Evolutionary conservation across 64 coral and sea anemone species (phyloP), one percentile per base, ranked within the genome.

Genomic region (Hydrozoanthus tunicans): DNA sequence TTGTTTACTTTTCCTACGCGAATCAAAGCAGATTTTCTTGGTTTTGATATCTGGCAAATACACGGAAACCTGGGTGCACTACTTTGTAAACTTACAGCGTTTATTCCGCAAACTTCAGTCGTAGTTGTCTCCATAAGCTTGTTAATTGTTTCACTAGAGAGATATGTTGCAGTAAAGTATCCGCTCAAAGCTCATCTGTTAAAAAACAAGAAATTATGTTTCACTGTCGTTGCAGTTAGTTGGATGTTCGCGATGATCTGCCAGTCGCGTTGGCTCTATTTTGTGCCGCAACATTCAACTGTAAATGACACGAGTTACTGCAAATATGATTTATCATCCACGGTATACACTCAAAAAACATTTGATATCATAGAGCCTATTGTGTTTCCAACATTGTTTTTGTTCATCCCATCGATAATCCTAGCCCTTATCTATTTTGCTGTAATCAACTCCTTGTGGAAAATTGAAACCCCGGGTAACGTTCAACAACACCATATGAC

Each of bases 131-230:
- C 32, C 58, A 15, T 82, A 32, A 82, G 60, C 80, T 32, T 82
- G 60, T 0, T 82, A n/a, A 82, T 52, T 17, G 80, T 82, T 82
- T 82, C 80, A 53, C 3, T 82, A 52, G 59, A 82, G 65, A 66
- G 80, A 43, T 82, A 64, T 17, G 52, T 82, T 65, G 80, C 80
- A 15, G 61, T 82, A 5, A 65, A 66, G 58, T 66, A 64, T 7
- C 80, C 80, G 0, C 43, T 82, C 26, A 82, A 82, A 82, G 3
- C 27, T 0, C 23, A 82, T 11, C 4, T 63, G 51, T 63, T 64
- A 32, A 25, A 43, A 25, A 66, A 17, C 58, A 82, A 82, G 59
- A 64, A 52, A 66, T 1, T 26, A 51, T 53, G n/a, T 65, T 7
- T 82, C 64, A 53, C 52, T 43, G 25, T 82, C 14, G 51, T 82